phyloP scores from a whole-genome alignment of 2,797 vertebrate species.

The Sebastes umbrosus region DNA sequence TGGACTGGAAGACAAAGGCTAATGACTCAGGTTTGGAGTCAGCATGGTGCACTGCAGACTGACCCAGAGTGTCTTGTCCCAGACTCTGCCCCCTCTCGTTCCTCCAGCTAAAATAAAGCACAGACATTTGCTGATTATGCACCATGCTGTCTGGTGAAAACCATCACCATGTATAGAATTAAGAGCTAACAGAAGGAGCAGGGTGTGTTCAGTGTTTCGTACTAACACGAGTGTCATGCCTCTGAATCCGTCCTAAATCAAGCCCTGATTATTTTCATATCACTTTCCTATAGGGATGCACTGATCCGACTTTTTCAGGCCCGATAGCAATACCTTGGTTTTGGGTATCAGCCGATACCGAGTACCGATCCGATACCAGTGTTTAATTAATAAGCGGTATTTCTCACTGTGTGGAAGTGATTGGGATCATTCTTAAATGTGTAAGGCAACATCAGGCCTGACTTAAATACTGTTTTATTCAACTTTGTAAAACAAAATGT shows the following conservation, averaged over 20 bases:
- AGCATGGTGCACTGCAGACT: constrained; percentile 55
- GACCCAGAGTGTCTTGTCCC: constrained; percentile 41
- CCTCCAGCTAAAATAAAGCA: constrained; percentile 18
- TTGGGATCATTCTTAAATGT: too few relatives aligned
- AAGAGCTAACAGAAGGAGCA: neutral
- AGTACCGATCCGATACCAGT: too few relatives aligned
- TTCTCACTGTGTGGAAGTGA: too few relatives aligned
- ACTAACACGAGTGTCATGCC: constrained; percentile 14
- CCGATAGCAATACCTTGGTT: too few relatives aligned
- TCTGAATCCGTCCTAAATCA: constrained; percentile 19
- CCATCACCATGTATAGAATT: constrained; percentile 11
- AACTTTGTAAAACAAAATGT: too few relatives aligned
- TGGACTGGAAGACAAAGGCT: constrained; percentile 49
- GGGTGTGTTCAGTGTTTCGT: constrained; percentile 25
- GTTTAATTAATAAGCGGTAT: too few relatives aligned
- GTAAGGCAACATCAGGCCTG: too few relatives aligned
- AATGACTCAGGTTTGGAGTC: constrained; percentile 65
- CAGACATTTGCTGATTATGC: constrained; percentile 45
- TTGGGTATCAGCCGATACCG: too few relatives aligned
- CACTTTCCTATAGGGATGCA: neutral
- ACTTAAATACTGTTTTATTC: too few relatives aligned
- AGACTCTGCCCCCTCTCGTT: neutral
- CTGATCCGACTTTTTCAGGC: too few relatives aligned
- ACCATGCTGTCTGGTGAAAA: constrained; percentile 12
- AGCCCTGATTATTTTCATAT: neutral